A percentile compares a stretch with the other conserved stretches of the same genome.
Conservation (phyloP, 2,888 invertebrate species). For the Nemotelus pantherinus region DNA sequence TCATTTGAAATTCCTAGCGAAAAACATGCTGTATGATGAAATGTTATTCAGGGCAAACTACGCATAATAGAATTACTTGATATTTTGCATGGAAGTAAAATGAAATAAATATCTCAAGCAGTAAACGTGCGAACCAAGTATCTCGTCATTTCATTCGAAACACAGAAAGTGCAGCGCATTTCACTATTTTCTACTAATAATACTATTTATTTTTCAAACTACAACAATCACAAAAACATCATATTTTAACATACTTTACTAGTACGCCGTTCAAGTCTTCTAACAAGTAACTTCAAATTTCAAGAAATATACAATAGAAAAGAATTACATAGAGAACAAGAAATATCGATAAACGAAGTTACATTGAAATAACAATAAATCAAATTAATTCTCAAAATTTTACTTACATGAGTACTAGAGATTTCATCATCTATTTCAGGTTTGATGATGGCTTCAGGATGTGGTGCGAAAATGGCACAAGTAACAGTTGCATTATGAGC, state of each 20-base stretch:
- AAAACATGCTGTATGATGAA: too few species aligned
- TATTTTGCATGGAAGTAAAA: too few species aligned
- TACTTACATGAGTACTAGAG: constrained; percentile 59
- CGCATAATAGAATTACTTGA: too few species aligned
- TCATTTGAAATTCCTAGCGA: too few species aligned
- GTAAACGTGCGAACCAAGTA: too few species aligned
- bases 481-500: constrained; percentile 97
- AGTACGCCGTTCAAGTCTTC: constrained; percentile 41
- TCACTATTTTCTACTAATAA: too few species aligned
- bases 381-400: not conserved
- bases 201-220: too few species aligned
- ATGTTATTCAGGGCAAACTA: too few species aligned
- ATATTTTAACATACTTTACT: constrained; percentile 34
- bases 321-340: constrained; percentile 43
- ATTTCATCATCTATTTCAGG: constrained; percentile 71
- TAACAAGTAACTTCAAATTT: constrained; percentile 39
- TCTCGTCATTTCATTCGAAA: too few species aligned
- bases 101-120: too few species aligned
- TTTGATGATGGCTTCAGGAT: constrained; percentile 89
- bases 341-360: not conserved
- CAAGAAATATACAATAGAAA: constrained; percentile 24
- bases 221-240: too few species aligned
- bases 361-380: constrained; percentile 25
- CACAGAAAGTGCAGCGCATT: too few species aligned
- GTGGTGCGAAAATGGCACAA: constrained; percentile 96